A percentile compares a stretch with the other conserved stretches of the same genome.
phyloP scores from a whole-genome alignment of 2,113 vertebrate genomes.

The Oryzias javanicus region DNA sequence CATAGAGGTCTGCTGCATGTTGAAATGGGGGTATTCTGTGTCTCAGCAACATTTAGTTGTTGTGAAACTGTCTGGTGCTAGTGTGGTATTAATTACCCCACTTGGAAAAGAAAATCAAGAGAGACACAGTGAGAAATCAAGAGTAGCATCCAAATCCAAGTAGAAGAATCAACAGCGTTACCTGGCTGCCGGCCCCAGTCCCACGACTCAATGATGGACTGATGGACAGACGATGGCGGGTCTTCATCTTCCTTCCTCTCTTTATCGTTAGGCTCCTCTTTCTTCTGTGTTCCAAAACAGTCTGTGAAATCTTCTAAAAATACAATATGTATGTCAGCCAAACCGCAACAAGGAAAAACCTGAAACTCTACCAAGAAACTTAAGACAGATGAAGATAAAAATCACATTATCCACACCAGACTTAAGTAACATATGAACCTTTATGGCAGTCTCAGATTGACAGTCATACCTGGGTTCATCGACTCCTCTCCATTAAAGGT shows the following conservation, averaged over 20 bases:
- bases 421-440: not conserved
- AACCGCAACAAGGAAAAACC: not conserved
- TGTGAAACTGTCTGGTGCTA: conserved; percentile 45
- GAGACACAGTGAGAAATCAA: not conserved
- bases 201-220: conserved; percentile 97
- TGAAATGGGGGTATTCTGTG: conserved; percentile 28
- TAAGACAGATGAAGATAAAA: not conserved
- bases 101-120: conserved; percentile 23
- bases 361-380: no score
- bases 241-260: conserved; percentile 99
- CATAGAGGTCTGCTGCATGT: conserved; percentile 12
- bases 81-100: conserved; percentile 31
- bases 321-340: not conserved
- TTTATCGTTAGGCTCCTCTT: conserved; percentile 93
- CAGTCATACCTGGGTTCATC: conserved; percentile 78
- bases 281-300: conserved; percentile 84
- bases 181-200: conserved; percentile 97
- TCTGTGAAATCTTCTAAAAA: conserved; percentile 87
- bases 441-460: not conserved
- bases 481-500: conserved; percentile 86
- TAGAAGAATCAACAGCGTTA: conserved; percentile 53
- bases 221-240: conserved; percentile 78
- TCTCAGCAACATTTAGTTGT: conserved; percentile 47
- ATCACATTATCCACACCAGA: not conserved
- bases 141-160: not conserved